Evolutionary conservation across 2,888 invertebrate genomes (phyloP), one percentile per base, ranked within the genome.

Genomic region (Cenopis cana): DNA sequence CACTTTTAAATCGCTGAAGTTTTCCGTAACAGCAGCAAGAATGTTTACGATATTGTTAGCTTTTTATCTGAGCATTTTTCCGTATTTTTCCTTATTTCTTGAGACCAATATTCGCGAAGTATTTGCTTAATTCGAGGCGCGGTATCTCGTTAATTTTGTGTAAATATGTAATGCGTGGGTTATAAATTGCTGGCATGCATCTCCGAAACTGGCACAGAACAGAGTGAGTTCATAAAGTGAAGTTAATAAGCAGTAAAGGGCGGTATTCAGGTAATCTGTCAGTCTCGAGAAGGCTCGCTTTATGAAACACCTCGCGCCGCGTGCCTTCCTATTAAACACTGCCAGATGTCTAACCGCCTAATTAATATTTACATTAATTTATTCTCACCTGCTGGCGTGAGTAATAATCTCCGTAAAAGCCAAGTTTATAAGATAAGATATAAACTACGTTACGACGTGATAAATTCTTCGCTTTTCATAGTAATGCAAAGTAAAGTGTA

Each of bases 1-100:
- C 77, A 77, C 78, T 82, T 84, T 83, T 78, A 84, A 83, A 83
- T 82, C 81, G 81, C 79, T 79, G 74, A 85, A 85, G 80, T 84
- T 86, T 80, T 76, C 80, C 76, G 66, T 79, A 78, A 78, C 82
- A 81, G 79, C 78, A 80, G 78, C 76, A 77, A 79, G 79, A 81
- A 82, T 82, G 81, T 82, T 71, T 71, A 71, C 61, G 71, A 71
- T 71, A 71, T 67, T 71, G 71, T 71, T 71, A 71, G 55, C 71
- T 71, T 71, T 70, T 71, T 71, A 71, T 71, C 71, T 55, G 49
- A 67, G 55, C 24, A 67, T 71, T 67, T 70, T 67, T 67, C 67
- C 66, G 55, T 67, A 38, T 67, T 67, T 70, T 67, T 67, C 67
- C 66, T 49, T 67, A 38, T 67, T 71, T 67, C 60, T 71, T 71